These are phyloP conservation scores for Drosophila peninsularis DNA, from an alignment of 2,888 invertebrate species.

Conservation along the genomic window DNA sequence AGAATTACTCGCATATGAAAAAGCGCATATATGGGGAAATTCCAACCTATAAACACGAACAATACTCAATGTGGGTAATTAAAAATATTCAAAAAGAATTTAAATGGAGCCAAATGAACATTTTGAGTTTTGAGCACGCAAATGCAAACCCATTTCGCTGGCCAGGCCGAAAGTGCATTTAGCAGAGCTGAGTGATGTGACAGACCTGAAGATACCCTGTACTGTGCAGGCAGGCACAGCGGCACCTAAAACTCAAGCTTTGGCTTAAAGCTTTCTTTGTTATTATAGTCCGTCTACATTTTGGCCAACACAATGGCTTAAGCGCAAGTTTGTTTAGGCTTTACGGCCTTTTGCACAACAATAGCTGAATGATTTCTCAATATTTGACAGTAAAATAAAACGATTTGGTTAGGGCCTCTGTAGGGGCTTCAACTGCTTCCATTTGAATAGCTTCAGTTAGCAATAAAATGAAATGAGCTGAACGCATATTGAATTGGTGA, in stretches of 20 bases:
- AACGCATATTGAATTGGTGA: neutral
- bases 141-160: slow-evolving; percentile 37
- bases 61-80: slow-evolving; percentile 23
- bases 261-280: too few relatives aligned
- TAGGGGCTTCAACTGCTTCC: neutral
- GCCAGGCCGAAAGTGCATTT: slow-evolving; percentile 8
- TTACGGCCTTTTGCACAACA: neutral
- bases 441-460: neutral
- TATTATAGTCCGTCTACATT: too few relatives aligned
- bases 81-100: slow-evolving; percentile 21
- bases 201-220: neutral
- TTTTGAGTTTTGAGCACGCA: slow-evolving; percentile 43
- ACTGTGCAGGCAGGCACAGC: neutral
- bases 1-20: neutral
- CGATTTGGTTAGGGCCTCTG: neutral
- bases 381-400: too few relatives aligned
- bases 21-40: slow-evolving; percentile 28
- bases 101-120: slow-evolving; percentile 3
- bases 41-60: slow-evolving; percentile 19
- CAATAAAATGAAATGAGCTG: neutral
- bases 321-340: neutral
- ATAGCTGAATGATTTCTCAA: neutral
- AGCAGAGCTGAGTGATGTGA: neutral
- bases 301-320: neutral
- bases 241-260: too few relatives aligned